Base-by-base conservation (phyloP, 2,888 invertebrate genomes). In the Athalia circularis region DNA sequence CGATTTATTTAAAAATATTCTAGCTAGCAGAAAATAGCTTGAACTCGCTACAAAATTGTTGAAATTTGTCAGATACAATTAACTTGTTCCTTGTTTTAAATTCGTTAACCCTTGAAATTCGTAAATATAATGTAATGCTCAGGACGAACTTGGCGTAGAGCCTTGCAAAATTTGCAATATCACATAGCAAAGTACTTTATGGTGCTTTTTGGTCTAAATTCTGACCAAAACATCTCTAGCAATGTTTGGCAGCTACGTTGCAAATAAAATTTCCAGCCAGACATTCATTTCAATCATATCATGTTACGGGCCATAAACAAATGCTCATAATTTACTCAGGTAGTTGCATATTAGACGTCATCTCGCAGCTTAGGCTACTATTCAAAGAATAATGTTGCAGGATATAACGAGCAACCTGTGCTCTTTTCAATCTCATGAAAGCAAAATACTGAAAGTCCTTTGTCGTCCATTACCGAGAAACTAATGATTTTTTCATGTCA, bases 1-100 rank as follows among this genome's bases (percentile, higher is more conserved):
- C 48, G 48, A n/a, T 62, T 62, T 75, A 62, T 64, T 75, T 75
- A 59, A 75, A 75, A 75, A 50, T 64, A 64, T 62, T 11, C 59
- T 29, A 62, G 29, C 75, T 48, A n/a, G 52, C 50, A 54, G 8
- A 72, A 72, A 72, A 72, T 59, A 72, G 11, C 57, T 72, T 61
- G 3, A 45, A 59, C 13, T 45, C 8, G 13, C 57, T 47, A 45
- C 47, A 45, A 72, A 57, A 11, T 59, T 72, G 59, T 61, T 57
- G 45, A 54, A 59, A 72, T 72, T 59, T 8, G 57, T 61, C 15
- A 65, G 29, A 43, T 6, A 61, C n/a, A 29, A 52, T 68, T 50
- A 54, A 47, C 48, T 48, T 11, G 5, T 13, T 59, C 13, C 5
- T 3, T 5, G 45, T 15, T 48, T 48, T 8, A 65, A 65, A 7